Base-by-base conservation (phyloP, 1,140 invertebrate genomes). In the Listronotus oregonensis region DNA sequence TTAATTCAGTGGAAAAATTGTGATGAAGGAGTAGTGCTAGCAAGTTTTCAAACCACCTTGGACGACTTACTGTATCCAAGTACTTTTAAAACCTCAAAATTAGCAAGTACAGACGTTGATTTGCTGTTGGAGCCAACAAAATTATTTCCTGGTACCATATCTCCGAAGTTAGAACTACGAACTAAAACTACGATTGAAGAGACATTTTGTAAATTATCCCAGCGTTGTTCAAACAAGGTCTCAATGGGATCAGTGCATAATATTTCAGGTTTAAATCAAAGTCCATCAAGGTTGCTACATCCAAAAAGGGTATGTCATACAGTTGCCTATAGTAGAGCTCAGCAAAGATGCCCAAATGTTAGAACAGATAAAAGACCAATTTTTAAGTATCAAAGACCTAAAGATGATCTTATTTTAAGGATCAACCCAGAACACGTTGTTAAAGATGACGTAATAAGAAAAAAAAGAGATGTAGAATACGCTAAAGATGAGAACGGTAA, bases 51-150 rank as follows among this genome's bases (percentile, higher is more conserved):
- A 43, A 85, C 85, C 2, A 81, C 84, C 55, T 74, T 89, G 2
- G 82, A 81, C 18, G 86, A 89, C 70, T 78, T 90, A 8, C 76
- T 89, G 2, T 88, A 87, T 77, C 86, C 87, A 2, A 78, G 77
- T 12, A 78, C 73, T 40, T 60, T 65, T 11, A 75, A 68, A 49
- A 79, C 79, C 65, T 78, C 79, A 34, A 70, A 81, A 17, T 50
- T 82, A 3, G 69, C 78, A 11, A 82, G 82, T 39, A 81, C 84
- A 34, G 85, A 87, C 62, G 79, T 89, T 3, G 87, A 89, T 73
- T 75, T 90, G 37, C 80, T 90, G 6, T 89, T 89, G 87, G 81
- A 87, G 52, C 81, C 86, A 6, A 82, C 82, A 40, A 83, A 83
- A 64, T 78, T 81, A 57, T 90, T 87, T 79, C 88, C 88, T 32